Evolutionary conservation across 2,888 invertebrate genomes (phyloP).

Genomic region (Drosophila villosipedis): DNA sequence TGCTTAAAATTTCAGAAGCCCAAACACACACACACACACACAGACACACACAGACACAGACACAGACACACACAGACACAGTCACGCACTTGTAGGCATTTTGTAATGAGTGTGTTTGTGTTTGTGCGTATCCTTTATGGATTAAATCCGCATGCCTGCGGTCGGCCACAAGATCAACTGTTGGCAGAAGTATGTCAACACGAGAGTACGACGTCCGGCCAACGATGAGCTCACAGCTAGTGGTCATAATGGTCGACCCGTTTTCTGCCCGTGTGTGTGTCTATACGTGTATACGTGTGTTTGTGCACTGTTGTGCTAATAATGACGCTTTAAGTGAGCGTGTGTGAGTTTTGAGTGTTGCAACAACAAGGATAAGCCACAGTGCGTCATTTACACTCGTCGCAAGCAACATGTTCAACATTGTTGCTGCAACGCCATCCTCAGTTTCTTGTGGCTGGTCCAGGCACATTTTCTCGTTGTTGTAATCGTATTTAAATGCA

Average conservation of each 20-base stretch:
- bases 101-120: constrained; percentile 52
- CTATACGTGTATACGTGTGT: constrained; percentile 14
- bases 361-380: constrained; percentile 65
- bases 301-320: constrained; percentile 68
- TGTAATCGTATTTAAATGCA: constrained; percentile 41
- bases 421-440: constrained; percentile 25
- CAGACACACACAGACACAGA: constrained; percentile 17
- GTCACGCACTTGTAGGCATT: constrained; percentile 15
- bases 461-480: constrained; percentile 12
- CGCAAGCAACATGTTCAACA: constrained; percentile 38
- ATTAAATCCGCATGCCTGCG: constrained; percentile 82
- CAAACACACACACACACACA: constrained; percentile 26
- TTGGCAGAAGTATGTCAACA: constrained; percentile 83
- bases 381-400: constrained; percentile 49
- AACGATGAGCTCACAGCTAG: constrained; percentile 68
- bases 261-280: constrained; percentile 1
- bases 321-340: constrained; percentile 74
- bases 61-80: constrained; percentile 15
- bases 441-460: constrained; percentile 6
- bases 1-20: constrained; percentile 78
- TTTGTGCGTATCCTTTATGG: constrained; percentile 81
- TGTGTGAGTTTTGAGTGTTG: constrained; percentile 46
- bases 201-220: constrained; percentile 56
- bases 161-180: constrained; percentile 81
- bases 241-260: constrained; percentile 76